Conservation (phyloP, 1,140 invertebrate genomes). For the Trigoniulus corallinus region DNA sequence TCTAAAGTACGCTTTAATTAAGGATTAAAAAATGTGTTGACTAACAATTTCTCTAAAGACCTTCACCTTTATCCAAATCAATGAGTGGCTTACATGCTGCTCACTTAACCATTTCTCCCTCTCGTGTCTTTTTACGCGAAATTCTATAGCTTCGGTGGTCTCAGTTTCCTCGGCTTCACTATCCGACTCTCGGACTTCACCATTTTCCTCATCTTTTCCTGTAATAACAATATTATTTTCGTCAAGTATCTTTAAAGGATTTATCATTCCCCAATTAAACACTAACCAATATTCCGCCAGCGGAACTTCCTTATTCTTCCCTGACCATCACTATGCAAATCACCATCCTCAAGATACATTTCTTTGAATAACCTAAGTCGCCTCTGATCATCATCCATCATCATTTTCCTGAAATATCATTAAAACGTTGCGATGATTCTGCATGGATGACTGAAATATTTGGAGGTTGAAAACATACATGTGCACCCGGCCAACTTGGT, state of each 20-base stretch:
- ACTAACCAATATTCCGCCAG: conserved; percentile 57
- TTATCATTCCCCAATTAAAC: neutral
- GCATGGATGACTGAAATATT: neutral
- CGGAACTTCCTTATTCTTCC: conserved; percentile 56
- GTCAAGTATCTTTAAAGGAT: neutral
- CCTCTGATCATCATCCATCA: conserved; percentile 63
- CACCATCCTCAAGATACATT: conserved; percentile 67
- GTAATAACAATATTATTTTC: conserved; percentile 4
- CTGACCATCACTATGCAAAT: conserved; percentile 50
- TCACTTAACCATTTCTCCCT: conserved; percentile 1
- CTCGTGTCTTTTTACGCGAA: neutral
- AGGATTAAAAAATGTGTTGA: too few species aligned
- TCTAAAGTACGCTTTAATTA: too few species aligned
- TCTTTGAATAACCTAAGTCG: conserved; percentile 61
- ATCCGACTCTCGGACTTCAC: neutral
- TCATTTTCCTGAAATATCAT: conserved; percentile 35
- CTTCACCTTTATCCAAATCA: too few species aligned
- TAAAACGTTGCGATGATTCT: conserved; percentile 1
- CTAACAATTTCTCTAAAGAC: too few species aligned
- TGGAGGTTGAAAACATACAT: conserved; percentile 23
- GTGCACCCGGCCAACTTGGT: conserved; percentile 29
- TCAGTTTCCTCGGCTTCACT: neutral
- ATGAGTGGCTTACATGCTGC: neutral
- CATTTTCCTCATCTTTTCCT: conserved; percentile 6
- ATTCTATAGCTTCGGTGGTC: conserved; percentile 2